Evolutionary conservation across 2,888 invertebrate species (phyloP).

Genomic region (Mactromeris polynyma): DNA sequence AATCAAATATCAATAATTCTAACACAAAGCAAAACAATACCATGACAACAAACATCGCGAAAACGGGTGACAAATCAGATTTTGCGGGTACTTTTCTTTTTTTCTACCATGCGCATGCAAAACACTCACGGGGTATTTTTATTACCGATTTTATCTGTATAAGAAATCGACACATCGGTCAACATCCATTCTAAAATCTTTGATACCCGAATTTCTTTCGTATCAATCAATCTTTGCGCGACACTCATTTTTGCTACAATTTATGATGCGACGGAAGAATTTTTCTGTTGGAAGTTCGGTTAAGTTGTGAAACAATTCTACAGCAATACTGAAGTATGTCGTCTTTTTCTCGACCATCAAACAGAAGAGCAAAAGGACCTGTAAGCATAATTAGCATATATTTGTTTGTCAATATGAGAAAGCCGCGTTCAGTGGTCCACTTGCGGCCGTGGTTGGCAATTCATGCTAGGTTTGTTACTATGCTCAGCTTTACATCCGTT

Average conservation of each 20-base stretch:
- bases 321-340: neutral
- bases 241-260: neutral
- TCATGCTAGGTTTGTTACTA: no score
- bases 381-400: neutral
- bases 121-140: neutral
- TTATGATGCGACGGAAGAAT: neutral
- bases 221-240: neutral
- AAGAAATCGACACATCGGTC: neutral
- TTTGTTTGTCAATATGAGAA: neutral
- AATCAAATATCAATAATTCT: no score
- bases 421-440: no score
- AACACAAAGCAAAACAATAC: neutral
- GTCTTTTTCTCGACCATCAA: neutral
- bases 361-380: neutral
- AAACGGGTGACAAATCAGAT: neutral
- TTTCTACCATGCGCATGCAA: neutral
- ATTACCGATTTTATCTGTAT: conserved; percentile 5
- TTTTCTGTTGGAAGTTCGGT: neutral
- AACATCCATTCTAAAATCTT: conserved; percentile 9
- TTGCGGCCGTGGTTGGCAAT: no score
- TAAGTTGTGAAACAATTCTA: neutral
- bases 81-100: neutral
- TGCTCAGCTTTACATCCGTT: no score
- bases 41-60: neutral
- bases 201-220: neutral